Evolutionary conservation across 64 coral and sea anemone species (phyloP).

Genomic region (Exaiptasia diaphana): DNA sequence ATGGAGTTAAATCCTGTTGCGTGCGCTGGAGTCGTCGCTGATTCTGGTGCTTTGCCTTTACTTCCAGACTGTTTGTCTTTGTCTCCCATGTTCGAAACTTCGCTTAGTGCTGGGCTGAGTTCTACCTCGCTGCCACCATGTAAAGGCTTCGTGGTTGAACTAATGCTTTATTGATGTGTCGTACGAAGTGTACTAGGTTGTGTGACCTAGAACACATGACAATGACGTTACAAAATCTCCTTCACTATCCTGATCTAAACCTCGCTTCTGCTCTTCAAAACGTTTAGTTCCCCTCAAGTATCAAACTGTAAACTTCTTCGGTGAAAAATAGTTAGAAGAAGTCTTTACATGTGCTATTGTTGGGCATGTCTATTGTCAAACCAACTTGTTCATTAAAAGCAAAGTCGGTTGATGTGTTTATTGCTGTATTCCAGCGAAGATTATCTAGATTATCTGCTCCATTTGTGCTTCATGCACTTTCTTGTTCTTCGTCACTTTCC

Average conservation of each 20-base stretch:
- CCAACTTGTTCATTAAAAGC: constrained; percentile 40
- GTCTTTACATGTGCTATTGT: constrained; percentile 24
- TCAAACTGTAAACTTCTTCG: too few species aligned
- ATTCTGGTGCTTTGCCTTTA: neutral
- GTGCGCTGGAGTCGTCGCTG: neutral
- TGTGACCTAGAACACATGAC: neutral
- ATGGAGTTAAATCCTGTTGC: neutral
- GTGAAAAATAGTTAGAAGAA: too few species aligned
- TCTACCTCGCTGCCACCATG: constrained; percentile 37
- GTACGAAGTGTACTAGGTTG: constrained; percentile 1
- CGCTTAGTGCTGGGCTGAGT: neutral
- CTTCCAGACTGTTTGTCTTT: neutral
- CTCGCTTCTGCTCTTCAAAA: too few species aligned
- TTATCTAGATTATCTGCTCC: too few species aligned
- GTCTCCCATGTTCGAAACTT: too few species aligned
- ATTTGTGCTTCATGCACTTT: neutral
- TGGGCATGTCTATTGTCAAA: constrained; percentile 28
- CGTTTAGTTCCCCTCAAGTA: too few species aligned
- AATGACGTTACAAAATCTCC: neutral
- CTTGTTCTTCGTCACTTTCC: constrained; percentile 13
- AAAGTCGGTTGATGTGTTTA: neutral
- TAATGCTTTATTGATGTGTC: neutral
- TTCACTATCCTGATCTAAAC: too few species aligned
- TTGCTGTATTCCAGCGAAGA: neutral
- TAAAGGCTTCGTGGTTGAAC: neutral